Conservation (phyloP, 2,888 invertebrate species). For the Drosophila parthenogenetica region DNA sequence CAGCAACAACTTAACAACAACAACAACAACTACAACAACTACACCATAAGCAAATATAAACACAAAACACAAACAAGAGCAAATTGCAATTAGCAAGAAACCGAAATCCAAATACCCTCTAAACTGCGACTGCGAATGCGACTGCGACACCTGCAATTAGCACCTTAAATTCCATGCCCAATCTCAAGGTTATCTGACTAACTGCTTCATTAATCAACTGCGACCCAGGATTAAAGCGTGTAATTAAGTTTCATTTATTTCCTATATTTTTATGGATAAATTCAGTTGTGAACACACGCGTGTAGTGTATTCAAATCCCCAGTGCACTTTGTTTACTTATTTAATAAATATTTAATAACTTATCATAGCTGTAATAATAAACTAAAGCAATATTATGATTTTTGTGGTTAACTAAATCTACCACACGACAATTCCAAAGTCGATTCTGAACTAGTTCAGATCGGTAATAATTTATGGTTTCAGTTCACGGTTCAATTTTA, state of each 20-base stretch:
- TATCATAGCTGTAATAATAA: conserved; percentile 4
- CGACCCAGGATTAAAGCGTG: background rate
- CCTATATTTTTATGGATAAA: too few species aligned
- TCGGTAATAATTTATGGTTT: background rate
- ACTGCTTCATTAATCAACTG: conserved; percentile 1
- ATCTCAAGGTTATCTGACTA: conserved; percentile 10
- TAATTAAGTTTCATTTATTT: background rate
- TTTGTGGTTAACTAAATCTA: conserved; percentile 2
- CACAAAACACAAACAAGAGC: conserved; percentile 44
- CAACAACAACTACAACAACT: conserved; percentile 12
- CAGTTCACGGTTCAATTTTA: background rate
- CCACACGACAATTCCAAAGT: background rate
- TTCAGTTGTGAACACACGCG: background rate
- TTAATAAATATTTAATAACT: conserved; percentile 13
- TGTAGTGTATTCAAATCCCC: background rate
- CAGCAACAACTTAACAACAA: conserved; percentile 39
- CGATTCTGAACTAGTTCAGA: background rate
- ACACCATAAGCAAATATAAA: conserved; percentile 39
- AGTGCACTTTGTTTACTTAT: background rate
- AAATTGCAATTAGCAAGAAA: conserved; percentile 38
- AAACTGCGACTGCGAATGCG: background rate
- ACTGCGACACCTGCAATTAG: conserved; percentile 7
- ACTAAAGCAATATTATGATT: conserved; percentile 5
- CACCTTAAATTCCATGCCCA: conserved; percentile 13
- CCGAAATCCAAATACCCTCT: conserved; percentile 22